Base-by-base conservation (phyloP, 2,888 invertebrate species). In the Chloroclysta siterata region DNA sequence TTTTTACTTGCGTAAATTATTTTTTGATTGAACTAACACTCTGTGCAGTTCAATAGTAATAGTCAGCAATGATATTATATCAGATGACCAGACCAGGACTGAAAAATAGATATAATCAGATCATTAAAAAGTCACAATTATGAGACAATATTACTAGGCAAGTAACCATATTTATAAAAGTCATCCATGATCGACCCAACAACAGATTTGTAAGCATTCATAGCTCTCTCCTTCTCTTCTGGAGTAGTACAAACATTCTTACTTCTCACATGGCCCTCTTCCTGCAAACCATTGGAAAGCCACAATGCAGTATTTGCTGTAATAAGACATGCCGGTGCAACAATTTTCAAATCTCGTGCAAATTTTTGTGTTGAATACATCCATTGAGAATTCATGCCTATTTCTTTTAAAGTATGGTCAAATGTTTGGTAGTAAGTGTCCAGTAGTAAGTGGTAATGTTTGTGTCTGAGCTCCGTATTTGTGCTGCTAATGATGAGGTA, bases 221-320 rank as follows among this genome's bases (percentile, higher is more conserved):
- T 71, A 46, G 90, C 90, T 7, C 57, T 56, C 5, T 73, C 60
- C 63, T 79, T 84, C 60, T 90, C 88, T 60, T 79, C 78, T 1
- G 74, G 69, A 2, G 83, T 86, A 0, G 60, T 72, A 48, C 71
- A 83, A 28, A 83, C 65, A 5, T 72, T 69, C 69, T 88, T 92
- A 67, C 91, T 92, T 52, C 79, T 81, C 0, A 92, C 87, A 81
- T 90, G 88, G 0, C 92, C 93, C 61, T 88, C 91, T 72, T 87
- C 78, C 69, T 92, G 92, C 42, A 91, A 70, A 0, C 92, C 92
- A 69, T 79, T 83, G 0, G 79, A 80, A 0, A 92, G 72, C 91
- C 92, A 92, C 11, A 90, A 54, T 0, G 91, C 89, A 44, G 89
- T 90, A 66, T 92, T 92, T 0, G 87, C 90, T 17, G 87, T 78